phyloP scores from a whole-genome alignment of 2,797 vertebrate genomes.

The Anguilla pacifica region DNA sequence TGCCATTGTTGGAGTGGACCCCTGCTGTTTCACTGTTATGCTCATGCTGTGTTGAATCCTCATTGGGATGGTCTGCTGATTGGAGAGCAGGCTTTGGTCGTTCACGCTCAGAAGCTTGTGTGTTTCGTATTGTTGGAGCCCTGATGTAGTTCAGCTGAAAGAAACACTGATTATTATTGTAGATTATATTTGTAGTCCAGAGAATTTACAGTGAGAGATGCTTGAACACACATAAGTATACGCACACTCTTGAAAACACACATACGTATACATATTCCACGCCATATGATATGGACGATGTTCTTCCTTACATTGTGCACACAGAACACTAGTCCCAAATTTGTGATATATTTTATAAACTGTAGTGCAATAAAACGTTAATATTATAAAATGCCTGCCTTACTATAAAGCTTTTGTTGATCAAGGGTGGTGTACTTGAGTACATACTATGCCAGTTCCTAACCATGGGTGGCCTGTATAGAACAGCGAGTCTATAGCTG shows the following conservation, averaged over 20 bases:
- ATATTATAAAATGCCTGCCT: too few relatives aligned
- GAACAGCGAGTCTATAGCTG: neutral
- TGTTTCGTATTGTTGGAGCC: neutral
- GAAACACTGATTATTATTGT: neutral
- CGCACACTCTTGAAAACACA: neutral
- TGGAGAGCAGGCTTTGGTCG: neutral
- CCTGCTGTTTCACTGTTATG: neutral
- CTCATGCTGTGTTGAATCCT: neutral
- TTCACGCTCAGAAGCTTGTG: neutral
- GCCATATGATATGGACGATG: neutral
- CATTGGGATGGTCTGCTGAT: neutral
- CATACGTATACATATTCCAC: neutral
- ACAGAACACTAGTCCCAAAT: neutral
- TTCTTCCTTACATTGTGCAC: neutral
- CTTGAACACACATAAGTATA: conserved; percentile 19
- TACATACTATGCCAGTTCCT: neutral
- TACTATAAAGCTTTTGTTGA: neutral
- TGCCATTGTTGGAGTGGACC: neutral
- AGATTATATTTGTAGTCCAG: neutral
- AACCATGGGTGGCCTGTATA: neutral
- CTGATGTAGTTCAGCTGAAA: neutral
- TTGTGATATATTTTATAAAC: neutral
- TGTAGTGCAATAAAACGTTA: neutral
- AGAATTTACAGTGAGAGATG: neutral
- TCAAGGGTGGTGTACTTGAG: neutral